These are phyloP conservation scores for Rhopalosiphum padi DNA, from an alignment of 1,140 invertebrate species.

Conservation along the genomic window DNA sequence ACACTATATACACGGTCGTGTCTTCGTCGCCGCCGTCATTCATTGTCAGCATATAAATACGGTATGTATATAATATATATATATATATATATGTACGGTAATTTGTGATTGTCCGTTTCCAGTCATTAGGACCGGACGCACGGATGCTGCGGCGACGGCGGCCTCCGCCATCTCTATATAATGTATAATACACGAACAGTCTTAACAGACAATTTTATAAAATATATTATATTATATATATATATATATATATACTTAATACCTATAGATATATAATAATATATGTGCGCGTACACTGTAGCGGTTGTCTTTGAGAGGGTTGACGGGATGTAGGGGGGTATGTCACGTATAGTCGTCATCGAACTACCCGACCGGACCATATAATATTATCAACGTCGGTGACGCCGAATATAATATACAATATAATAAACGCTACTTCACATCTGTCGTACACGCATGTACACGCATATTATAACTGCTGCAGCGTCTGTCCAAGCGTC, in stretches of 20 bases:
- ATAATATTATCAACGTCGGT: background rate
- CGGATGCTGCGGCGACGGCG: background rate
- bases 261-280: background rate
- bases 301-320: background rate
- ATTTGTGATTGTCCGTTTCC: conserved; percentile 57
- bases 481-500: background rate
- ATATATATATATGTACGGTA: conserved; percentile 32
- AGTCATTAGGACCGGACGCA: conserved; percentile 56
- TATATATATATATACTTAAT: background rate
- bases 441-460: background rate
- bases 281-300: background rate
- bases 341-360: background rate
- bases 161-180: background rate
- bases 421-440: background rate
- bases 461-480: background rate
- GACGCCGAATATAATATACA: background rate
- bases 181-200: background rate
- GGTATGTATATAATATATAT: background rate
- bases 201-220: background rate
- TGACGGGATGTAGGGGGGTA: background rate
- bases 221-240: background rate
- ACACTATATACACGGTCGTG: background rate
- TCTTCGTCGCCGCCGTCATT: conserved; percentile 44
- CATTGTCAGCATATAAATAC: conserved; percentile 56
- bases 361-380: background rate